Conservation (phyloP, 2,797 vertebrate species). For the Amniataba percoides region DNA sequence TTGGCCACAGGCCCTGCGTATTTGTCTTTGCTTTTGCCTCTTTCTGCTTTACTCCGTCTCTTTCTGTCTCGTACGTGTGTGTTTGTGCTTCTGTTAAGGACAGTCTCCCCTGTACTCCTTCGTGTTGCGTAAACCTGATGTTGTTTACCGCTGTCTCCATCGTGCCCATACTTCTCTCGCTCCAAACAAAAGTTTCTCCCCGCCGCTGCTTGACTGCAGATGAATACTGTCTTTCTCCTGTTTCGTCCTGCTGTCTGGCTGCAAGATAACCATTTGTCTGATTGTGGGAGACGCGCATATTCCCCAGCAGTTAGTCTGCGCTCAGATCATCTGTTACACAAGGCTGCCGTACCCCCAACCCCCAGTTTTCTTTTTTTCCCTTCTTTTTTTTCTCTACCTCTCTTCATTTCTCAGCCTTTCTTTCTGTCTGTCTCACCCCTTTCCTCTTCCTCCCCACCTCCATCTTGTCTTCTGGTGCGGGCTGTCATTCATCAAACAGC, state of each 20-base stretch:
- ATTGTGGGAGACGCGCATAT: constrained; percentile 72
- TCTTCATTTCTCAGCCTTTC: constrained; percentile 52
- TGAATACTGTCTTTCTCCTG: constrained; percentile 35
- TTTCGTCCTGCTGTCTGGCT: constrained; percentile 62
- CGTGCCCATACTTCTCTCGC: constrained; percentile 13
- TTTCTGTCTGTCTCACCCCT: constrained; percentile 45
- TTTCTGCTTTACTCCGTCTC: constrained; percentile 31
- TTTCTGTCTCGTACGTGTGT: constrained; percentile 25
- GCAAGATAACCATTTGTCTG: constrained; percentile 79
- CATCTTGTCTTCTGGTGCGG: constrained; percentile 60
- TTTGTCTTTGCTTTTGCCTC: constrained; percentile 58
- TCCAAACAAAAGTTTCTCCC: constrained; percentile 49
- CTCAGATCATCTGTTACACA: constrained; percentile 81
- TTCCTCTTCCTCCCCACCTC: constrained; percentile 37
- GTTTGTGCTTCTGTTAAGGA: constrained; percentile 26
- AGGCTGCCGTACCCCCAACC: constrained; percentile 46
- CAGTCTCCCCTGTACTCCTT: constrained; percentile 21
- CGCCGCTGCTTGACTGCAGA: constrained; percentile 38
- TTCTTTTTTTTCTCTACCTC: constrained; percentile 43
- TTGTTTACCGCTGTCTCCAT: constrained; percentile 37
- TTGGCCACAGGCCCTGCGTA: constrained; percentile 64
- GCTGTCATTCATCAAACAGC: constrained; percentile 81
- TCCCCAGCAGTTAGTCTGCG: constrained; percentile 77
- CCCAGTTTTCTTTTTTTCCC: constrained; percentile 27
- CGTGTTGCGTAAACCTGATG: constrained; percentile 45